phyloP scores from a whole-genome alignment of 2,113 vertebrate genomes.

The Pipra filicauda region DNA sequence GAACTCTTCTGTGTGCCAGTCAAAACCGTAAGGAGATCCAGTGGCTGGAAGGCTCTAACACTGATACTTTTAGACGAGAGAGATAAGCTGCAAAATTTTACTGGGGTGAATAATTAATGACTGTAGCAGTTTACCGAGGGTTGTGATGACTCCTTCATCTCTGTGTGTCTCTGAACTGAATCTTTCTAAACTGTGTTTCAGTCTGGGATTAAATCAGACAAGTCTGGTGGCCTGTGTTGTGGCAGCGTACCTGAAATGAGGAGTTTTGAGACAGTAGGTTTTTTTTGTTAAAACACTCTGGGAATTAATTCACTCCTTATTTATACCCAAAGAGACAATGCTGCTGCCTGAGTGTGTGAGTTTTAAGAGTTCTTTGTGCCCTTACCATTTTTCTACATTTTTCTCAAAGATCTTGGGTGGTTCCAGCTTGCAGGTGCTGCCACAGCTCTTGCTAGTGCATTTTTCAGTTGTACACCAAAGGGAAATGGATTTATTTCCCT shows the following conservation, averaged over 20 bases:
- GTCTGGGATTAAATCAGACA: neutral
- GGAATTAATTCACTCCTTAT: neutral
- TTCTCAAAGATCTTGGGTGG: neutral
- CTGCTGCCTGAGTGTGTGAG: neutral
- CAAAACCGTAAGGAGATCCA: constrained; percentile 4
- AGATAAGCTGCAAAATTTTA: constrained; percentile 55
- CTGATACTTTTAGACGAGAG: neutral
- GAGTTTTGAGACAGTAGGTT: neutral
- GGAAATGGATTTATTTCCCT: neutral
- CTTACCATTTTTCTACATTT: accelerated
- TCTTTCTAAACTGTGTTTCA: neutral
- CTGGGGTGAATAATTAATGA: constrained; percentile 23
- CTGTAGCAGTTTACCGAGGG: constrained; percentile 7
- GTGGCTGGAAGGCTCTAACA: neutral
- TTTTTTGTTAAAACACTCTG: neutral
- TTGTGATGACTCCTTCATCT: neutral
- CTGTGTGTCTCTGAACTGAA: neutral
- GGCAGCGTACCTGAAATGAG: neutral
- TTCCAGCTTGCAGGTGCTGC: neutral
- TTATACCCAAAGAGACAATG: neutral
- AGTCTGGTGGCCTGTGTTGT: neutral
- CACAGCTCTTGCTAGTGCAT: neutral
- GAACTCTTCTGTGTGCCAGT: constrained; percentile 17
- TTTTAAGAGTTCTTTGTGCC: neutral
- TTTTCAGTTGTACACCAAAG: neutral